Conservation (phyloP, 2,113 vertebrate species). For the Asarcornis scutulata region DNA sequence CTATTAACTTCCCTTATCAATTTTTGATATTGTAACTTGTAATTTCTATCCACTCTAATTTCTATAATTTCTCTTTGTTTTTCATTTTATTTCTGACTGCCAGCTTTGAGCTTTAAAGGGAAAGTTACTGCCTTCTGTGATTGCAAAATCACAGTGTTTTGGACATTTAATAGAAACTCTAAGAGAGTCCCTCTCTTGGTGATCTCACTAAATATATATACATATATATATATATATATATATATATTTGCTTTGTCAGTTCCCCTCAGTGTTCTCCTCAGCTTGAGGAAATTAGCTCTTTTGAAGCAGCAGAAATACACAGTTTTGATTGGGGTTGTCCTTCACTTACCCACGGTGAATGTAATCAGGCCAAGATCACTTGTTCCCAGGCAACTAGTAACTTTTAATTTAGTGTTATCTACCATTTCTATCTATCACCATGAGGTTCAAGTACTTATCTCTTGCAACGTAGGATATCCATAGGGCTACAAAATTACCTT, state of each 20-base stretch:
- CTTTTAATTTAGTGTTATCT: slow-evolving; percentile 6
- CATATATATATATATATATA: too few relatives aligned
- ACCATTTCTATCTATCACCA: neutral
- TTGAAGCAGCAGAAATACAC: neutral
- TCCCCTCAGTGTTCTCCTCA: neutral
- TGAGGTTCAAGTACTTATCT: neutral
- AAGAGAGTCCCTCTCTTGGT: neutral
- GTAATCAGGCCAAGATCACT: neutral
- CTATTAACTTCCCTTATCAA: neutral
- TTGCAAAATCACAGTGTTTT: neutral
- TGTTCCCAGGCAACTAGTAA: neutral
- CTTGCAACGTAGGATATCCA: neutral
- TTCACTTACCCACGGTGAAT: neutral
- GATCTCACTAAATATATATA: neutral
- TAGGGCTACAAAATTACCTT: neutral
- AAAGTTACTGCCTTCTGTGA: neutral
- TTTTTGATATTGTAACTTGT: neutral
- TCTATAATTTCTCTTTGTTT: neutral
- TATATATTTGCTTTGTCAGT: neutral
- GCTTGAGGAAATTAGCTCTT: neutral
- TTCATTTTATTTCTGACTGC: neutral
- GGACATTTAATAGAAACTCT: neutral
- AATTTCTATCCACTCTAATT: neutral
- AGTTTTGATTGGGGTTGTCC: neutral
- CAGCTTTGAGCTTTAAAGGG: neutral